Evolutionary conservation across 2,797 vertebrate species (phyloP).

Genomic region (Gallinago stenura): DNA sequence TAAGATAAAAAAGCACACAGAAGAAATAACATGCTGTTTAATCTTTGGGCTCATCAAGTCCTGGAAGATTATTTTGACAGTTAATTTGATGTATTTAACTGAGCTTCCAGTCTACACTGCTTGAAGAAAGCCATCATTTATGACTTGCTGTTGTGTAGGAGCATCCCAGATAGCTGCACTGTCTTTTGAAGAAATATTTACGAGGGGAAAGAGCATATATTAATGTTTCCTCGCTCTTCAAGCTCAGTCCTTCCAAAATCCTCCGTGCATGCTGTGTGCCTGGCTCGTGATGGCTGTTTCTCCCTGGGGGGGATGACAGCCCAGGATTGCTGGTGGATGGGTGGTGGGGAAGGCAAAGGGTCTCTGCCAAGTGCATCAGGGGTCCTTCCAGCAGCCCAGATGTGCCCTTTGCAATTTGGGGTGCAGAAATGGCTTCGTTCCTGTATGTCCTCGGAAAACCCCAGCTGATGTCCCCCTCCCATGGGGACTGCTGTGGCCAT

Average conservation of each 20-base stretch:
- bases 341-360: background rate
- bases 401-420: fast-evolving
- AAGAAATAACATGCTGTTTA: constrained; percentile 67
- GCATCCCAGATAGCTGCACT: constrained; percentile 1
- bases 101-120: constrained; percentile 47
- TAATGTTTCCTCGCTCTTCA: background rate
- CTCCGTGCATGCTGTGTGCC: background rate
- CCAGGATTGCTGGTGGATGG: fast-evolving
- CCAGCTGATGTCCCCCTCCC: background rate
- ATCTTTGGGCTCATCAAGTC: constrained; percentile 67
- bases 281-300: background rate
- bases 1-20: constrained; percentile 43
- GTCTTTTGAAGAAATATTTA: constrained; percentile 54
- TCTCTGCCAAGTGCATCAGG: background rate
- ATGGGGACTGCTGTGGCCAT: fast-evolving
- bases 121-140: constrained; percentile 59
- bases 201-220: background rate
- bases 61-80: constrained; percentile 74
- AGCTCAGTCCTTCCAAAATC: background rate
- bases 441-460: fast-evolving
- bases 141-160: constrained; percentile 19
- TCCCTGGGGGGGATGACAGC: background rate
- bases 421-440: background rate
- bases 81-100: constrained; percentile 73
- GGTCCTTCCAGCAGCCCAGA: background rate